Evolutionary conservation across 1,140 invertebrate genomes (phyloP).

Genomic region (Grapholita molesta): DNA sequence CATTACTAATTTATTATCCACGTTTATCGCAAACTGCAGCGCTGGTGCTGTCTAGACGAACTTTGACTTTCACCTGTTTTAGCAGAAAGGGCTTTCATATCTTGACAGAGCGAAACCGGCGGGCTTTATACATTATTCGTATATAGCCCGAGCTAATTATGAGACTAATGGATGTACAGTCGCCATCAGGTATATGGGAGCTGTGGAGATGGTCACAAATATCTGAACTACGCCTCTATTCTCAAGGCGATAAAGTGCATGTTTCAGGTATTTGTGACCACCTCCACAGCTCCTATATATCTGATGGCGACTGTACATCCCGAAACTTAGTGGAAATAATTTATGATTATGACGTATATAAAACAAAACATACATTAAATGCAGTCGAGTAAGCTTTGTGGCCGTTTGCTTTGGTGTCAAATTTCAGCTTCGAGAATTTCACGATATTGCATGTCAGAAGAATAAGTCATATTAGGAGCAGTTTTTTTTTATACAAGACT

Average conservation of each 20-base stretch:
- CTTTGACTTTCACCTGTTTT: neutral
- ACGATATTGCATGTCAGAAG: too few relatives aligned
- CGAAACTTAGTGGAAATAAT: neutral
- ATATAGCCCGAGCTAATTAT: neutral
- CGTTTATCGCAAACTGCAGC: neutral
- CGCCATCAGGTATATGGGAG: too few relatives aligned
- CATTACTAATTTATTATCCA: neutral
- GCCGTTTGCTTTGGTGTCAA: neutral
- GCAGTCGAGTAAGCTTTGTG: neutral
- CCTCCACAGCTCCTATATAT: too few relatives aligned
- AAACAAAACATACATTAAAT: neutral
- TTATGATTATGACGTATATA: neutral
- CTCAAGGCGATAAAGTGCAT: too few relatives aligned
- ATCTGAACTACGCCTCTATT: too few relatives aligned
- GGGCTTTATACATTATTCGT: neutral
- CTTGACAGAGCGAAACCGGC: slow-evolving; percentile 1
- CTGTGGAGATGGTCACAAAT: too few relatives aligned
- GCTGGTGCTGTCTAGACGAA: neutral
- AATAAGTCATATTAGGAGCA: too few relatives aligned
- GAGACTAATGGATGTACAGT: slow-evolving; percentile 4
- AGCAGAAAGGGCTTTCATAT: slow-evolving; percentile 9
- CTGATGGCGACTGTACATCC: too few relatives aligned
- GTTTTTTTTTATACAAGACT: too few relatives aligned
- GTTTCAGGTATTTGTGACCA: too few relatives aligned
- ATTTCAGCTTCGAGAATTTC: too few relatives aligned